phyloP scores from a whole-genome alignment of 2,113 vertebrate species.

The Catharus bicknelli region DNA sequence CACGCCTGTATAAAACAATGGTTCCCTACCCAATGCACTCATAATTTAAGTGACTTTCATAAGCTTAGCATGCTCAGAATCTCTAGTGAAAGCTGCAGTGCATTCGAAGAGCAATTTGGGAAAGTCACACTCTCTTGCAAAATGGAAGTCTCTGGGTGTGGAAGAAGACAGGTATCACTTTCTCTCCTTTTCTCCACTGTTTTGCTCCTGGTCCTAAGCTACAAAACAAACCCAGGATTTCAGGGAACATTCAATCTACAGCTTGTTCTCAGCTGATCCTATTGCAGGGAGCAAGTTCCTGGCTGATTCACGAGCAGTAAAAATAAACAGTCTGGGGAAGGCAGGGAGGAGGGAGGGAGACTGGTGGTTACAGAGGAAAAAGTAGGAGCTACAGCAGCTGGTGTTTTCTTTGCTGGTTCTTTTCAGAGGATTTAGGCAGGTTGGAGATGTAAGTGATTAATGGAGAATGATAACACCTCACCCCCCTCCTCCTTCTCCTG shows the following conservation, averaged over 20 bases:
- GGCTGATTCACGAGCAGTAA: conserved; percentile 68
- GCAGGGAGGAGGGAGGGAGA: conserved; percentile 47
- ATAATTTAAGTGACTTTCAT: neutral
- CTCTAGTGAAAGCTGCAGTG: conserved; percentile 4
- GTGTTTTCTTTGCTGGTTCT: conserved; percentile 71
- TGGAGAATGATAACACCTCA: conserved; percentile 67
- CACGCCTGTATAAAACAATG: fast-evolving
- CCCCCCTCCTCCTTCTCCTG: conserved; percentile 35
- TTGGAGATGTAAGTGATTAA: conserved; percentile 67
- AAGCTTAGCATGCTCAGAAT: neutral
- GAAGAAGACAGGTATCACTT: conserved; percentile 12
- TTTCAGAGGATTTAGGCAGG: conserved; percentile 67
- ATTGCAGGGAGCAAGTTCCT: conserved; percentile 61
- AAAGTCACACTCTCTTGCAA: neutral
- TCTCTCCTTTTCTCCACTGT: conserved; percentile 37
- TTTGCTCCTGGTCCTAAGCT: conserved; percentile 40
- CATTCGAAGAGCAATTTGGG: neutral
- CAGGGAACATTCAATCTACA: conserved; percentile 55
- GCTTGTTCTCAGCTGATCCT: conserved; percentile 68
- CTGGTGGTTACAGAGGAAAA: conserved; percentile 45
- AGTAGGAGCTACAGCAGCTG: conserved; percentile 67
- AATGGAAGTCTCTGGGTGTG: conserved; percentile 18
- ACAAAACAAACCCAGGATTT: conserved; percentile 53
- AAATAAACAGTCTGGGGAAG: conserved; percentile 67
- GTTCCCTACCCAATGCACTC: neutral